These are phyloP conservation scores for Agonum fuliginosum DNA, from an alignment of 2,888 invertebrate species.

Conservation along the genomic window DNA sequence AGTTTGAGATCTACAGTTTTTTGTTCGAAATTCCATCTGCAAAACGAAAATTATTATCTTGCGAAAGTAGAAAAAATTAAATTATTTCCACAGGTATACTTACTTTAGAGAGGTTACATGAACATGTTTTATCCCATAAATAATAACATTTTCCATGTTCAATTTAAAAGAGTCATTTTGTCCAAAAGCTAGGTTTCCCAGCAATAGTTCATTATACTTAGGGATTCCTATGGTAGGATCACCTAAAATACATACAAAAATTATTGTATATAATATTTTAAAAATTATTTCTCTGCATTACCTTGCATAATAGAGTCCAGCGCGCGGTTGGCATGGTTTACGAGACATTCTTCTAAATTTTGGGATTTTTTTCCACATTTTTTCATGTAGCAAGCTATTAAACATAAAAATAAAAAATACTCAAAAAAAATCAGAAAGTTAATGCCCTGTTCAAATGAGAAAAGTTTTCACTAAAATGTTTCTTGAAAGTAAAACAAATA, in stretches of 20 bases:
- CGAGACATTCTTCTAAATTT: not conserved
- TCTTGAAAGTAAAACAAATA: too few relatives aligned
- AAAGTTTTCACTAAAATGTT: too few relatives aligned
- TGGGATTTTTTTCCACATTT: not conserved
- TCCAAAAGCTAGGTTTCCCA: not conserved
- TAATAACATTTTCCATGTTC: not conserved
- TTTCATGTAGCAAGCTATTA: not conserved
- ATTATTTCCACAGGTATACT: too few relatives aligned
- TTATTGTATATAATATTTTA: not conserved
- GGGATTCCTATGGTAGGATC: not conserved
- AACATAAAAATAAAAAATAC: not conserved
- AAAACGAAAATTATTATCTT: too few relatives aligned
- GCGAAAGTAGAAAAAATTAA: too few relatives aligned
- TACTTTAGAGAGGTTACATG: too few relatives aligned
- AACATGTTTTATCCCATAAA: not conserved
- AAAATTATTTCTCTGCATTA: not conserved
- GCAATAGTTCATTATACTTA: not conserved
- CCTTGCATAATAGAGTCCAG: not conserved
- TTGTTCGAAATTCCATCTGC: too few relatives aligned
- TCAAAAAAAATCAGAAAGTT: too few relatives aligned
- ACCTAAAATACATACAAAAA: not conserved
- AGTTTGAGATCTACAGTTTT: too few relatives aligned
- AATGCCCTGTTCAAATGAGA: too few relatives aligned
- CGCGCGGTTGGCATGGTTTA: not conserved
- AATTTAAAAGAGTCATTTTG: not conserved